phyloP scores from a whole-genome alignment of 2,888 invertebrate species.

The Caenorhabditis sinica region DNA sequence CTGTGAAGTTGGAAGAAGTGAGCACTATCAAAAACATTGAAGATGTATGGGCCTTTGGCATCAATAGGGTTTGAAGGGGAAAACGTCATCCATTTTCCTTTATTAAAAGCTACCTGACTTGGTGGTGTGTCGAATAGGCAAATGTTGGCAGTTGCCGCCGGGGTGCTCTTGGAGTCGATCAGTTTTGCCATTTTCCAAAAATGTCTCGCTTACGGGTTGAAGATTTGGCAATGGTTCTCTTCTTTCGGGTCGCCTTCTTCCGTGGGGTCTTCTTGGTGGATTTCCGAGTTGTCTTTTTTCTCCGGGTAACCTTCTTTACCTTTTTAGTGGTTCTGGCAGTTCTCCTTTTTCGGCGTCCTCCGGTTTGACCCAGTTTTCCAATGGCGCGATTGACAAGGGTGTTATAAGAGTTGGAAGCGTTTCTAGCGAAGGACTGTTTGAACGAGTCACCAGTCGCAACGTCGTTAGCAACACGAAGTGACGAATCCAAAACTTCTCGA shows the following conservation, averaged over 20 bases:
- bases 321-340: background rate
- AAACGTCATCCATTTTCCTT: conserved; percentile 36
- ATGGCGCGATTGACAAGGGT: conserved; percentile 23
- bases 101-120: conserved; percentile 25
- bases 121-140: conserved; percentile 28
- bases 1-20: background rate
- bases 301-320: background rate
- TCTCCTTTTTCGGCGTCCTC: background rate
- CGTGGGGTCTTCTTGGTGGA: background rate
- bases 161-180: background rate
- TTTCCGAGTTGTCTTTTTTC: background rate
- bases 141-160: conserved; percentile 5
- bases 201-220: background rate
- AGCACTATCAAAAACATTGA: conserved; percentile 14
- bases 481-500: conserved; percentile 24
- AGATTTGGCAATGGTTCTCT: background rate
- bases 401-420: conserved; percentile 28
- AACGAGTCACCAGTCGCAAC: conserved; percentile 32
- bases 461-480: conserved; percentile 42
- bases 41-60: background rate
- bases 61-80: background rate
- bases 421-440: conserved; percentile 11
- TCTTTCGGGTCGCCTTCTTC: background rate
- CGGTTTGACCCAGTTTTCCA: conserved; percentile 19
- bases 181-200: background rate